Evolutionary conservation across 1,140 invertebrate genomes (phyloP).

Genomic region (Diabrotica undecimpunctata): DNA sequence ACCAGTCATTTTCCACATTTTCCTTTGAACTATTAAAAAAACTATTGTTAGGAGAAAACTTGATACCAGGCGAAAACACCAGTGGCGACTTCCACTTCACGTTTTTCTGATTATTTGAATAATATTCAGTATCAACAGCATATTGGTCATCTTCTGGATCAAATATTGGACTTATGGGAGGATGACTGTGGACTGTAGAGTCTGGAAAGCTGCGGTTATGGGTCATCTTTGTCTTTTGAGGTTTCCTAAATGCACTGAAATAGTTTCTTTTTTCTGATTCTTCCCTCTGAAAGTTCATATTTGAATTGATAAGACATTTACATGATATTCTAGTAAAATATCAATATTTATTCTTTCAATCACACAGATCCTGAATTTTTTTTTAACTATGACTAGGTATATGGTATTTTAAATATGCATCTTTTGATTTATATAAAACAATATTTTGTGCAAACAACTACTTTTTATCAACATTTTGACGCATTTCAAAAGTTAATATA

Average conservation of each 20-base stretch:
- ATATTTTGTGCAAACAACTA: too few relatives aligned
- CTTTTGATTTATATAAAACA: too few relatives aligned
- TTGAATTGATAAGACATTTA: background rate
- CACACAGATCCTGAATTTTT: too few relatives aligned
- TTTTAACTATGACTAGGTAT: too few relatives aligned
- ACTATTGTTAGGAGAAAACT: constrained; percentile 28
- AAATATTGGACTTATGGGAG: background rate
- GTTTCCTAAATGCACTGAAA: constrained; percentile 8
- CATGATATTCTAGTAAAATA: background rate
- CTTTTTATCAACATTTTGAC: too few relatives aligned
- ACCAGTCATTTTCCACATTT: constrained; percentile 9
- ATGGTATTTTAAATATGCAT: too few relatives aligned
- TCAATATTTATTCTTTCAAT: background rate
- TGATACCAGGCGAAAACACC: constrained; percentile 28
- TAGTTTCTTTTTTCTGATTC: background rate
- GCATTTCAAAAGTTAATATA: too few relatives aligned
- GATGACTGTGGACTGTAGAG: constrained; percentile 7
- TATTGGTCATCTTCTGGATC: constrained; percentile 8
- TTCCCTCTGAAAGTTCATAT: background rate
- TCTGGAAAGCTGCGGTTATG: constrained; percentile 6
- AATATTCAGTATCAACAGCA: background rate
- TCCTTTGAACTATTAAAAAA: background rate
- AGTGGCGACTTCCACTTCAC: constrained; percentile 36
- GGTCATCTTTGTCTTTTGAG: constrained; percentile 4
- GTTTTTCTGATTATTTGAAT: constrained; percentile 18